phyloP scores from a whole-genome alignment of 2,113 vertebrate species.

The Geococcyx californianus region DNA sequence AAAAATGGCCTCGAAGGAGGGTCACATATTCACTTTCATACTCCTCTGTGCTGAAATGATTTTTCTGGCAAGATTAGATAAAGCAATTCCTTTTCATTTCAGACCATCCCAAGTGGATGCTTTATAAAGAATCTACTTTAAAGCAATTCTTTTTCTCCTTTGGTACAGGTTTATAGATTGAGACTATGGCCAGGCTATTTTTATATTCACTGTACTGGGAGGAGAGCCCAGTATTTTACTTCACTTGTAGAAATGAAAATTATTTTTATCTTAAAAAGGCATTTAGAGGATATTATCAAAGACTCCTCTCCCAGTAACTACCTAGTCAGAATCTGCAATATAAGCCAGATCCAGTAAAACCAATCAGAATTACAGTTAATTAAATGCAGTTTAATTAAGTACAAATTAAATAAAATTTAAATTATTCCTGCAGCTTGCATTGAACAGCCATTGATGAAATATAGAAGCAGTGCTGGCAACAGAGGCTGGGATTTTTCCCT shows the following conservation, averaged over 20 bases:
- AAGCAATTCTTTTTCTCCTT: constrained; percentile 44
- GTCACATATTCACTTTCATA: constrained; percentile 19
- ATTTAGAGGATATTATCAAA: constrained; percentile 10
- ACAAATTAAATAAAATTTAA: not conserved
- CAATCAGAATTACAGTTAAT: not conserved
- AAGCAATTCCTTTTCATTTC: constrained; percentile 62
- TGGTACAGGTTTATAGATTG: not conserved
- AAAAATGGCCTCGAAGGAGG: constrained; percentile 13
- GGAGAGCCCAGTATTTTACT: constrained; percentile 21
- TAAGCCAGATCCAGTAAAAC: not conserved
- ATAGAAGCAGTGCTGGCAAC: not conserved
- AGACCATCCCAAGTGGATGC: constrained; percentile 15
- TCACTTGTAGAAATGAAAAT: not conserved
- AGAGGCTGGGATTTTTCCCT: not conserved
- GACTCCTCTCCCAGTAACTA: not conserved
- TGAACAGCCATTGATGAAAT: not conserved
- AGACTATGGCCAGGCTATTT: not conserved
- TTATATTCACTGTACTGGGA: not conserved
- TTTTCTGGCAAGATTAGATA: constrained; percentile 65
- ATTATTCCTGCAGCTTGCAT: not conserved
- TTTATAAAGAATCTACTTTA: constrained; percentile 44
- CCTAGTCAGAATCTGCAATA: not conserved
- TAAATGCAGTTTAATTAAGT: not conserved
- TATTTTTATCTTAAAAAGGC: not conserved
- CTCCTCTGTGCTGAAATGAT: constrained; percentile 26